Conservation (phyloP, 2,888 invertebrate genomes). For the Atethmia centrago region DNA sequence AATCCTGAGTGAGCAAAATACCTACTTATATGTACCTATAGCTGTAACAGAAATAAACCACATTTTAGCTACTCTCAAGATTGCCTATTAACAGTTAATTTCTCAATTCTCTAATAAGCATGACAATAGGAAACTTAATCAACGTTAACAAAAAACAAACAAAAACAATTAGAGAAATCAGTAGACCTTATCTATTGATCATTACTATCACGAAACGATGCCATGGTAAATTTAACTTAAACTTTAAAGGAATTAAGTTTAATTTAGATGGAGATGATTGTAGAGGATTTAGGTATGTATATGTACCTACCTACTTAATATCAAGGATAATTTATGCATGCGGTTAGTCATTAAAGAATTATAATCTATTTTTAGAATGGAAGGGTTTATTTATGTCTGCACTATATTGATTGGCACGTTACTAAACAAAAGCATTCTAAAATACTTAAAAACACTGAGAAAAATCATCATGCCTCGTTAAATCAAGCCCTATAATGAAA, state of each 20-base stretch:
- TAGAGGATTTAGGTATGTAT: conserved; percentile 12
- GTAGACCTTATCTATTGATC: conserved; percentile 55
- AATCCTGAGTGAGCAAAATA: background rate
- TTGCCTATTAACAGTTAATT: conserved; percentile 37
- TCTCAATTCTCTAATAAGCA: conserved; percentile 34
- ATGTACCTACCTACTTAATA: conserved; percentile 4
- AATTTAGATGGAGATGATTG: background rate
- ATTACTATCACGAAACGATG: conserved; percentile 25
- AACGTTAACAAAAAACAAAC: conserved; percentile 48
- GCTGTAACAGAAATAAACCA: conserved; percentile 28
- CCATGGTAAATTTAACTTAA: conserved; percentile 15
- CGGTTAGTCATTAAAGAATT: conserved; percentile 25
- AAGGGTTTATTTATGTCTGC: conserved; percentile 18
- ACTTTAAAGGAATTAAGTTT: rapidly evolving
- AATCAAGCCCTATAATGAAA: no score
- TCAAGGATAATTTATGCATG: conserved; percentile 38
- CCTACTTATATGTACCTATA: background rate
- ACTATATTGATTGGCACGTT: background rate
- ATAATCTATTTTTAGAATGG: conserved; percentile 46
- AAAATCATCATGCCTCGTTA: no score
- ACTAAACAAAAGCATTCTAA: background rate
- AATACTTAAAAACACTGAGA: background rate
- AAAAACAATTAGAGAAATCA: conserved; percentile 61
- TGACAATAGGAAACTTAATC: conserved; percentile 46
- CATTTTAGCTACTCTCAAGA: conserved; percentile 1